Evolutionary conservation across 2,113 vertebrate genomes (phyloP).

Genomic region (Zapornia atra): DNA sequence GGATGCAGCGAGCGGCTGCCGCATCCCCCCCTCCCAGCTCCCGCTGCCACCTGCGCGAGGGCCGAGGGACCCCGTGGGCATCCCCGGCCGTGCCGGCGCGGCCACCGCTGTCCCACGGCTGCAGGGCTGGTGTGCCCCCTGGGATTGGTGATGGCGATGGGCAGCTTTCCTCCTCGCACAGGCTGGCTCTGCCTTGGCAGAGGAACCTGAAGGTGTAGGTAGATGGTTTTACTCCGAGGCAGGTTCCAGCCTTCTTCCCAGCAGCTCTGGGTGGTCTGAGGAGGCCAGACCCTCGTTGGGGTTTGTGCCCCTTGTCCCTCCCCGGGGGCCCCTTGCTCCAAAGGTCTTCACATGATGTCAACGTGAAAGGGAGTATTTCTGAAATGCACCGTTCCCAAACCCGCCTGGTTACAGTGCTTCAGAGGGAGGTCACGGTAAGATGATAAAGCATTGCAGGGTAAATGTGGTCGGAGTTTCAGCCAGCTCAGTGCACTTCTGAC

Average conservation of each 20-base stretch:
- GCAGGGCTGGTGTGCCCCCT: background rate
- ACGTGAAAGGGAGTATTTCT: too few species aligned
- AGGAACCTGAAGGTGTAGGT: background rate
- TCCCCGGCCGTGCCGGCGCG: fast-evolving
- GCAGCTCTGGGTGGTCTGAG: background rate
- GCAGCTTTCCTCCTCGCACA: fast-evolving
- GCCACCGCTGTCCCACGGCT: fast-evolving
- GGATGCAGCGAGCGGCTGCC: background rate
- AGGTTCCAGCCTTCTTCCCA: background rate
- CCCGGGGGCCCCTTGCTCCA: fast-evolving
- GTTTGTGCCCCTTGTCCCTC: background rate
- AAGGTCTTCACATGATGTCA: too few species aligned
- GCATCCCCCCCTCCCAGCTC: background rate
- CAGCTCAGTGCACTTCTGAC: too few species aligned
- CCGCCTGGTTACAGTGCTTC: too few species aligned
- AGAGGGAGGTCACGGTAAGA: too few species aligned
- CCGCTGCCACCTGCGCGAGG: background rate
- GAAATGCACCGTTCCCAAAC: too few species aligned
- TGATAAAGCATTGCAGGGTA: too few species aligned
- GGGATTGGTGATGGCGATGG: fast-evolving
- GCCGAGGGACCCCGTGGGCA: background rate
- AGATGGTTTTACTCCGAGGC: background rate
- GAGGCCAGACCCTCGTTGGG: background rate
- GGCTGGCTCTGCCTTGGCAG: fast-evolving
- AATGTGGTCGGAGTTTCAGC: too few species aligned